These are phyloP conservation scores for Excalfactoria chinensis DNA, from an alignment of 2,113 vertebrate species.

Conservation along the genomic window DNA sequence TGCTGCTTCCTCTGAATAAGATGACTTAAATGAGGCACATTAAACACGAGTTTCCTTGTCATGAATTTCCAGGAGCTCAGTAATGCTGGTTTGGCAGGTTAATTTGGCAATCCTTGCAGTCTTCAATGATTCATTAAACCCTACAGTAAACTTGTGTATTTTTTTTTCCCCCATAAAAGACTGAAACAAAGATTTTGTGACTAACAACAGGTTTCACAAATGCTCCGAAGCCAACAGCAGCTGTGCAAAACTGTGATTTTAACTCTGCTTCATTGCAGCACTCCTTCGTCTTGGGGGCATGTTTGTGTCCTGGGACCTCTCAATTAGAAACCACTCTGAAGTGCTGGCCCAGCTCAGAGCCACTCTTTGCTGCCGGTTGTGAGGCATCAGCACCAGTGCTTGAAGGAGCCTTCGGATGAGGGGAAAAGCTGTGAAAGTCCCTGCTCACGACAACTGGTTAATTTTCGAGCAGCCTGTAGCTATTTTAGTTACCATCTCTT, in stretches of 20 bases:
- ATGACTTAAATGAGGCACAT: slow-evolving; percentile 18
- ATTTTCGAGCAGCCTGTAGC: not conserved
- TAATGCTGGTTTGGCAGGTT: slow-evolving; percentile 42
- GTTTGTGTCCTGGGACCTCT: not conserved
- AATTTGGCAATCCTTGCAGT: not conserved
- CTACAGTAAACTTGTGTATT: not conserved
- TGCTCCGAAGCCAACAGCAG: not conserved
- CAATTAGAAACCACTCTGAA: not conserved
- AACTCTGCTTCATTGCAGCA: slow-evolving; percentile 29
- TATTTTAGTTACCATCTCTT: slow-evolving; percentile 62
- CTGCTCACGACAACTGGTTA: not conserved
- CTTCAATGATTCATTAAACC: slow-evolving; percentile 31
- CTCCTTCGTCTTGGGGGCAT: not conserved
- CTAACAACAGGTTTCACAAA: slow-evolving; percentile 8
- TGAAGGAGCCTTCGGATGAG: not conserved
- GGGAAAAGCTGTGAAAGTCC: not conserved
- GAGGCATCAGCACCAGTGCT: not conserved
- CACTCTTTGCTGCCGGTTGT: accelerated
- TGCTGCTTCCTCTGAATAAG: slow-evolving; percentile 34
- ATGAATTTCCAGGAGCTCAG: slow-evolving; percentile 19
- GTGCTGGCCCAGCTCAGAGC: accelerated
- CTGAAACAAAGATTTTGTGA: not conserved
- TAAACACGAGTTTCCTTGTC: not conserved
- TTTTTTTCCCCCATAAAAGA: not conserved
- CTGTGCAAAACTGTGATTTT: slow-evolving; percentile 31